These are phyloP conservation scores for Cotesia chilonis DNA, from an alignment of 1,140 invertebrate species.

Conservation along the genomic window DNA sequence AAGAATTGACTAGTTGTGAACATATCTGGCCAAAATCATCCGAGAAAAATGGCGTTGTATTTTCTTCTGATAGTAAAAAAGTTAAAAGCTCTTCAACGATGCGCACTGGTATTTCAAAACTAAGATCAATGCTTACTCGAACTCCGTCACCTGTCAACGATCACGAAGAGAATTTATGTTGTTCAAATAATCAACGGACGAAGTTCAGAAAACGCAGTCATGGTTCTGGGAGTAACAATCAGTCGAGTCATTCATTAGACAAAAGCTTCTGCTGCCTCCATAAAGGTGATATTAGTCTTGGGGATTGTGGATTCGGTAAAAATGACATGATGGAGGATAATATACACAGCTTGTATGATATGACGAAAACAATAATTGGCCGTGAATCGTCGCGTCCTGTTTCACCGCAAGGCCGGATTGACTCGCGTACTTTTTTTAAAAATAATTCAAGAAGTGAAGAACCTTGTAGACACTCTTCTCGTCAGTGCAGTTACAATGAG, in stretches of 20 bases:
- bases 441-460: not conserved
- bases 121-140: conserved; percentile 22
- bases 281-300: conserved; percentile 31
- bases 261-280: conserved; percentile 45
- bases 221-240: conserved; percentile 24
- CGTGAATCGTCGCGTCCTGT: not conserved
- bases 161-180: not conserved
- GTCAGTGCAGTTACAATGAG: not conserved
- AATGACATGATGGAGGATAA: not conserved
- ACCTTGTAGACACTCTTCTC: not conserved
- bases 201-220: conserved; percentile 19
- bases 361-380: not conserved
- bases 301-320: conserved; percentile 29
- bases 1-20: conserved; percentile 11
- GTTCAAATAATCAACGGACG: not conserved
- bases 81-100: conserved; percentile 34
- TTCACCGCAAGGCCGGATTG: too few species aligned
- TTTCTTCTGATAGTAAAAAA: conserved; percentile 52
- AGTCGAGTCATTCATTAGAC: conserved; percentile 28
- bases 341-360: not conserved
- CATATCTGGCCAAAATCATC: conserved; percentile 47
- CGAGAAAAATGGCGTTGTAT: conserved; percentile 32
- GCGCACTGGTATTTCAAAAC: conserved; percentile 35
- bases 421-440: not conserved
- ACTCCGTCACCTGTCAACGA: conserved; percentile 12